Percentiles rank a stretch among this genome's conserved stretches.
Evolutionary conservation across 2,113 vertebrate genomes (phyloP).

Genomic region (Heteronetta atricapilla): DNA sequence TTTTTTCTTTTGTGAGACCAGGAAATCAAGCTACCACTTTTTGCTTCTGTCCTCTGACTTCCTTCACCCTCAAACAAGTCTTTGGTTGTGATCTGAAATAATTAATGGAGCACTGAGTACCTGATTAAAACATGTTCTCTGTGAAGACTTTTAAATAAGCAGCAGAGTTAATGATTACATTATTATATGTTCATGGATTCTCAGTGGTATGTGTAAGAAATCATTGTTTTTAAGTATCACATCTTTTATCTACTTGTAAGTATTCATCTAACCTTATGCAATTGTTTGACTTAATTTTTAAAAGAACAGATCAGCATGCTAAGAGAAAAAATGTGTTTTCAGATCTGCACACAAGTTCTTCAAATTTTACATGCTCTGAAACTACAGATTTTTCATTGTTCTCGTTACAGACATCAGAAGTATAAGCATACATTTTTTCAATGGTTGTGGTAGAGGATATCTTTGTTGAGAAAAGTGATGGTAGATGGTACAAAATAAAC

Average conservation of each 20-base stretch:
- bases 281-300: background rate
- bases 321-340: background rate
- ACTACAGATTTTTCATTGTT: background rate
- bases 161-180: background rate
- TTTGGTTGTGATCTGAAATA: background rate
- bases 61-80: background rate
- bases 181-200: background rate
- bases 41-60: background rate
- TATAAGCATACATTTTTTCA: background rate
- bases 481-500: background rate
- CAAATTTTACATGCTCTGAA: background rate
- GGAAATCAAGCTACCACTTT: background rate
- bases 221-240: background rate
- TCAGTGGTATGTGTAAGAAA: background rate
- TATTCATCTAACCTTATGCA: background rate
- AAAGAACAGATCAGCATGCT: background rate
- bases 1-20: background rate
- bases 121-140: background rate
- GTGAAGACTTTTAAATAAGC: background rate
- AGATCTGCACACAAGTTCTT: background rate
- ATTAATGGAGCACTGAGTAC: background rate
- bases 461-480: background rate
- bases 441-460: background rate
- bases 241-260: background rate
- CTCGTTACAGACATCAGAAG: background rate